phyloP scores from a whole-genome alignment of 2,888 invertebrate species.

The Caenorhabditis panamensis region DNA sequence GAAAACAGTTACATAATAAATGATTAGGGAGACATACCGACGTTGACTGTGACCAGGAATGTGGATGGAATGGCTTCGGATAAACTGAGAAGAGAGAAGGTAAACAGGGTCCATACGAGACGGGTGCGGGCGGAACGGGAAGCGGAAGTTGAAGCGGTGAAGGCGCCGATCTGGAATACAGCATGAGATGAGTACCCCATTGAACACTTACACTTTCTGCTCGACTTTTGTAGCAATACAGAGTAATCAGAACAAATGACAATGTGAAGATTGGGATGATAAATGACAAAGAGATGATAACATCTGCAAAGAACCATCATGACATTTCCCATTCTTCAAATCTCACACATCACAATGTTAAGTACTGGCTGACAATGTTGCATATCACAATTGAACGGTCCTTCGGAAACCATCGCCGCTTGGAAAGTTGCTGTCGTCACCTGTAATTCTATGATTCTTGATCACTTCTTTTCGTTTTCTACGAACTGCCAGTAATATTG shows the following conservation, averaged over 20 bases:
- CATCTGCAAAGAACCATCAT: slow-evolving; percentile 14
- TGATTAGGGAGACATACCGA: slow-evolving; percentile 26
- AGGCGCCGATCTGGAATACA: slow-evolving; percentile 7
- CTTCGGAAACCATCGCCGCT: slow-evolving; percentile 18
- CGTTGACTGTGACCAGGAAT: slow-evolving; percentile 19
- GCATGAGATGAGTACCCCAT: slow-evolving; percentile 26
- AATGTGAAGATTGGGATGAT: slow-evolving; percentile 26
- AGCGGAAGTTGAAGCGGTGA: slow-evolving; percentile 18
- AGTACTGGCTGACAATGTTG: slow-evolving; percentile 22
- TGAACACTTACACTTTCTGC: slow-evolving; percentile 32
- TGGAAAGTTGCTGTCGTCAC: slow-evolving; percentile 27
- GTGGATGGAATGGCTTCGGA: slow-evolving; percentile 32
- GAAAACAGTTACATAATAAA: slow-evolving; percentile 15
- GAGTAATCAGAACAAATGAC: slow-evolving; percentile 21
- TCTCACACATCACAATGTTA: slow-evolving; percentile 41
- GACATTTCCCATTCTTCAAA: neutral
- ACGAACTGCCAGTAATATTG: slow-evolving; percentile 27
- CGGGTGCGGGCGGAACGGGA: slow-evolving; percentile 28
- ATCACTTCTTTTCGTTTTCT: neutral
- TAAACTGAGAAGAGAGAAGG: slow-evolving; percentile 22
- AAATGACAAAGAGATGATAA: slow-evolving; percentile 16
- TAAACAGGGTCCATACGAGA: slow-evolving; percentile 34
- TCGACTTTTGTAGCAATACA: slow-evolving; percentile 21
- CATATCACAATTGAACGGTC: slow-evolving; percentile 17
- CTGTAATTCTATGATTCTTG: neutral